Percentiles rank a stretch among this genome's conserved stretches.
phyloP scores from a whole-genome alignment of 2,113 vertebrate species.

The Rutilus rutilus region DNA sequence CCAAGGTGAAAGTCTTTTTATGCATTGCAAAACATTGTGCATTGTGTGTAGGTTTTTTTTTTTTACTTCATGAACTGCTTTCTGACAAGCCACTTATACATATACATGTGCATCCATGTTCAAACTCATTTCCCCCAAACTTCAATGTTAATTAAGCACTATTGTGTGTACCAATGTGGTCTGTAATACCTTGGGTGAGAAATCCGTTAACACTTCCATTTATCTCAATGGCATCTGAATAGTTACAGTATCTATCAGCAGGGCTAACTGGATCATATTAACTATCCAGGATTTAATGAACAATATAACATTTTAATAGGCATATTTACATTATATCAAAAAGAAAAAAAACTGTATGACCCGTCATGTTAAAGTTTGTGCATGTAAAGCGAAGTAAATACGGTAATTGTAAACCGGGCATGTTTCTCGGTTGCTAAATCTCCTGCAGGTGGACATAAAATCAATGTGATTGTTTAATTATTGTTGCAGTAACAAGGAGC shows the following conservation, averaged over 20 bases:
- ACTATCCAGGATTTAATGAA: not conserved
- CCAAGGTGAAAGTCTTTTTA: not conserved
- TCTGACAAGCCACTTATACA: not conserved
- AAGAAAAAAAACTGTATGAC: too few species aligned
- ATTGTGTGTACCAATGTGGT: not conserved
- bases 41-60: not conserved
- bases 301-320: not conserved
- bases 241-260: not conserved
- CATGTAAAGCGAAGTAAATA: not conserved
- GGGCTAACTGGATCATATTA: not conserved
- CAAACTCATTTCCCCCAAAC: not conserved
- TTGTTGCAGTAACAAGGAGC: conserved; percentile 23
- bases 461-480: conserved; percentile 30
- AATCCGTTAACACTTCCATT: not conserved
- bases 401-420: not conserved
- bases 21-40: not conserved
- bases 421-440: conserved; percentile 6
- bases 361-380: not conserved
- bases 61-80: not conserved
- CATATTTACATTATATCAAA: not conserved
- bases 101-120: not conserved
- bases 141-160: not conserved
- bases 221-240: not conserved
- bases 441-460: not conserved
- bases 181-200: not conserved